A percentile compares a stretch with the other conserved stretches of the same genome.
These are phyloP conservation scores for Caenorhabditis sp. DNA, from an alignment of 2,888 invertebrate genomes.

Conservation along the genomic window DNA sequence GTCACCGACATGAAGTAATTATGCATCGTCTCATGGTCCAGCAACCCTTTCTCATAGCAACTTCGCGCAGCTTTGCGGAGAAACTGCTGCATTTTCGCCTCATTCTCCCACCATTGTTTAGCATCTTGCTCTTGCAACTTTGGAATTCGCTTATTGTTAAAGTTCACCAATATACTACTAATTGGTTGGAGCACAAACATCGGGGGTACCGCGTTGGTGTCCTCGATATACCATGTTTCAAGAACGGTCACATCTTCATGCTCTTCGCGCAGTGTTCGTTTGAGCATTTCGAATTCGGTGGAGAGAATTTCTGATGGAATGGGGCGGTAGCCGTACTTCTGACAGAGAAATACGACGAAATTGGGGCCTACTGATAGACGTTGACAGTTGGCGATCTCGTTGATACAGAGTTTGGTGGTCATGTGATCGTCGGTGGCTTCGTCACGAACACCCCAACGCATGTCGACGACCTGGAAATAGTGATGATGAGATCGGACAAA, in stretches of 20 bases:
- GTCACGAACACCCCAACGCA: constrained; percentile 97
- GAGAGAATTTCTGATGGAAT: constrained; percentile 93
- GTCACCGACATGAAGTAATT: constrained; percentile 99
- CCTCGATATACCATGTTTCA: constrained; percentile 81
- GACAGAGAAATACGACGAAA: constrained; percentile 95
- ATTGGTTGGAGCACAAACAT: constrained; percentile 94
- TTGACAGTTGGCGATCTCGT: constrained; percentile 96
- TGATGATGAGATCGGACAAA: too few species aligned
- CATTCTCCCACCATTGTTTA: constrained; percentile 95
- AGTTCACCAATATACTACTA: constrained; percentile 93
- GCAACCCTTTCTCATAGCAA: constrained; percentile 83
- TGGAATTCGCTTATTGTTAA: constrained; percentile 95
- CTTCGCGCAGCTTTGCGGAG: constrained; percentile 86
- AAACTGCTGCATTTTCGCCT: constrained; percentile 91
- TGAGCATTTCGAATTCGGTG: constrained; percentile 85
- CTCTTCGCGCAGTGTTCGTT: constrained; percentile 79
- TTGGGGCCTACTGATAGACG: constrained; percentile 96
- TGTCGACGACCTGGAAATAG: constrained; percentile 85
- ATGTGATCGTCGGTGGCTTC: constrained; percentile 99
- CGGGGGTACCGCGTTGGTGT: constrained; percentile 93
- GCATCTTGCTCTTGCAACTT: constrained; percentile 95
- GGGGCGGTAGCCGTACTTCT: constrained; percentile 97
- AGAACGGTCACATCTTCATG: constrained; percentile 54
- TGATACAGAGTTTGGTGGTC: constrained; percentile 97
- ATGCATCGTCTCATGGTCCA: constrained; percentile 91